Conservation (phyloP, 1,140 invertebrate species). For the Tribolium castaneum region DNA sequence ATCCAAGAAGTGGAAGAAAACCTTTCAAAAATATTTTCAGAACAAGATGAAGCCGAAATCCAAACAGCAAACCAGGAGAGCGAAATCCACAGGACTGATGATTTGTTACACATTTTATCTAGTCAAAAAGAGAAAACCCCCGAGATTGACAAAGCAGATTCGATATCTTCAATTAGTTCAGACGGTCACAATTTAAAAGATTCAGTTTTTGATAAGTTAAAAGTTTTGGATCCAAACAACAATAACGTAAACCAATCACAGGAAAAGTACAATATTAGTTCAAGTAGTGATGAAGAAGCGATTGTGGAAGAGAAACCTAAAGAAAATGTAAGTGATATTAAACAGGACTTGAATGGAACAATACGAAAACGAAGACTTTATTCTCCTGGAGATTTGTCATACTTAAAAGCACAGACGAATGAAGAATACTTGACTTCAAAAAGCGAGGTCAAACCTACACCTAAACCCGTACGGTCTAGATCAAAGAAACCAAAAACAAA, state of each 20-base stretch:
- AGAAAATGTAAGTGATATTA: too few relatives aligned
- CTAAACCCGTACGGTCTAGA: neutral
- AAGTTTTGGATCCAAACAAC: too few relatives aligned
- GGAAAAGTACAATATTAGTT: too few relatives aligned
- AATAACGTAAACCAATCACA: too few relatives aligned
- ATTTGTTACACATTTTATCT: neutral
- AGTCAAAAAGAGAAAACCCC: neutral
- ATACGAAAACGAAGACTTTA: neutral
- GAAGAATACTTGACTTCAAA: neutral
- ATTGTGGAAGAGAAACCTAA: too few relatives aligned
- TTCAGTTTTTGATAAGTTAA: too few relatives aligned
- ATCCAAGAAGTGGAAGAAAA: too few relatives aligned
- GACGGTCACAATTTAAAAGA: too few relatives aligned
- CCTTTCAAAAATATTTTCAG: too few relatives aligned
- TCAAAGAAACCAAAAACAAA: neutral
- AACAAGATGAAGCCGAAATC: neutral
- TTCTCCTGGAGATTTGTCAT: neutral
- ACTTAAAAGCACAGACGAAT: neutral
- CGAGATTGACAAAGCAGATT: neutral
- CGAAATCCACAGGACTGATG: neutral
- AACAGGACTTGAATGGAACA: neutral
- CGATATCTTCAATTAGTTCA: too few relatives aligned
- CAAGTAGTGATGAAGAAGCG: too few relatives aligned
- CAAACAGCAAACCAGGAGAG: neutral
- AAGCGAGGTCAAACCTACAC: neutral